Evolutionary conservation across 2,113 vertebrate species (phyloP), one percentile per base, ranked within the genome.

Genomic region (Strix aluco): DNA sequence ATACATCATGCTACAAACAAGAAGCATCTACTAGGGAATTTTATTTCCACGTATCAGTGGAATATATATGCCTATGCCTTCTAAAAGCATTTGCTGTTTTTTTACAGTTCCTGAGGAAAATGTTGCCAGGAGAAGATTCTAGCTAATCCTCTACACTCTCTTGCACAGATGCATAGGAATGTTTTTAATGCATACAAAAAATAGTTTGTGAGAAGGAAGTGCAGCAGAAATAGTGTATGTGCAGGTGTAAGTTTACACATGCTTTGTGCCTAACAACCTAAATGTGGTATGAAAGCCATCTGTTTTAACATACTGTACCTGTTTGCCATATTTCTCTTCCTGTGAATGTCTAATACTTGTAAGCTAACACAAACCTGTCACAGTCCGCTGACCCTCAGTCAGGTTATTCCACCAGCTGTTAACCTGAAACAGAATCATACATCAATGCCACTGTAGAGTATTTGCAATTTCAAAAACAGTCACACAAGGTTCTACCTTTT

Each of bases 351-450:
- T 98, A 98, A 98, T 98, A 98, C 97, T 95, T 98, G 98, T 98
- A 97, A 98, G 98, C 97, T 98, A 98, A 98, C 97, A 98, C 98
- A 98, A 97, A 99, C 99, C 99, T 98, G 99, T 98, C 80, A 99
- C 99, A 67, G 98, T 98, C 96, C 98, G 98, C 97, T 99, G 99
- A 78, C 99, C 99, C 90, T 99, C 99, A 94, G 98, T 99, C 98
- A 99, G 97, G 97, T 94, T 98, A 98, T 99, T 99, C 99, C 99
- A 99, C 99, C 99, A 99, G 65, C 98, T 98, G 98, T 99, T 99
- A 96, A 99, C 97, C 99, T 99, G 98, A 89, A 98, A 98, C 3
- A 72, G 62, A 98, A 96, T 84, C 85, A 51, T 15, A 40, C 47
- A 75, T 95, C 75, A 96, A 1, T 11, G 22, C 27, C 46, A 34